Conservation (phyloP, 2,888 invertebrate genomes). For the Heliconius erato region DNA sequence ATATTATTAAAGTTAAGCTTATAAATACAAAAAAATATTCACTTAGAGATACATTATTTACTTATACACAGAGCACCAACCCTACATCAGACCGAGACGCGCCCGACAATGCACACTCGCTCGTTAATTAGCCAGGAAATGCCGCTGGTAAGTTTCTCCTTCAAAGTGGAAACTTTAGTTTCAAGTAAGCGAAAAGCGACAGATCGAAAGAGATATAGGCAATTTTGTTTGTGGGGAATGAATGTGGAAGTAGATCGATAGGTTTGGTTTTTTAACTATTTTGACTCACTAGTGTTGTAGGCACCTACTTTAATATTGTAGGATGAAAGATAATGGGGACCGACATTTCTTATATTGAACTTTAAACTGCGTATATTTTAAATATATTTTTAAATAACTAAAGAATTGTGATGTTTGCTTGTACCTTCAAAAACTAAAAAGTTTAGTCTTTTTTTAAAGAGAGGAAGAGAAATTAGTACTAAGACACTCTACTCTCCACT, state of each 20-base stretch:
- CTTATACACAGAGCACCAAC: background rate
- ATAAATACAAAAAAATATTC: background rate
- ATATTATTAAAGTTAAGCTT: too few relatives aligned
- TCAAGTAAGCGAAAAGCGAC: constrained; percentile 69
- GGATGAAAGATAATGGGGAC: too few relatives aligned
- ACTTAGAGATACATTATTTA: background rate
- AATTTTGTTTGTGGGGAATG: background rate
- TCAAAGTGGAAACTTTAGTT: constrained; percentile 60
- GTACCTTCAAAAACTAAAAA: too few relatives aligned
- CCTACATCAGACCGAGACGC: constrained; percentile 54
- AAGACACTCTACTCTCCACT: too few relatives aligned
- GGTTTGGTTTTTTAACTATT: background rate
- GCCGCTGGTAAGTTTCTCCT: constrained; percentile 62
- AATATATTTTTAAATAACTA: too few relatives aligned
- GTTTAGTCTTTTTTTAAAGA: too few relatives aligned
- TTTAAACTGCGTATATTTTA: background rate
- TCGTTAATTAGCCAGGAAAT: constrained; percentile 73
- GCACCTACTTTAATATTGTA: too few relatives aligned
- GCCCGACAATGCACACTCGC: constrained; percentile 66
- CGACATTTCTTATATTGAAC: too few relatives aligned
- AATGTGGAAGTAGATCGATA: constrained; percentile 17
- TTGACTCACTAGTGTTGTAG: too few relatives aligned
- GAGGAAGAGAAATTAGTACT: too few relatives aligned
- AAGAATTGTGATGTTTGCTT: too few relatives aligned
- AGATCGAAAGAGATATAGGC: constrained; percentile 49